These are phyloP conservation scores for Galeopsomyia nigrocyanea DNA, from an alignment of 2,888 invertebrate genomes.

Conservation along the genomic window DNA sequence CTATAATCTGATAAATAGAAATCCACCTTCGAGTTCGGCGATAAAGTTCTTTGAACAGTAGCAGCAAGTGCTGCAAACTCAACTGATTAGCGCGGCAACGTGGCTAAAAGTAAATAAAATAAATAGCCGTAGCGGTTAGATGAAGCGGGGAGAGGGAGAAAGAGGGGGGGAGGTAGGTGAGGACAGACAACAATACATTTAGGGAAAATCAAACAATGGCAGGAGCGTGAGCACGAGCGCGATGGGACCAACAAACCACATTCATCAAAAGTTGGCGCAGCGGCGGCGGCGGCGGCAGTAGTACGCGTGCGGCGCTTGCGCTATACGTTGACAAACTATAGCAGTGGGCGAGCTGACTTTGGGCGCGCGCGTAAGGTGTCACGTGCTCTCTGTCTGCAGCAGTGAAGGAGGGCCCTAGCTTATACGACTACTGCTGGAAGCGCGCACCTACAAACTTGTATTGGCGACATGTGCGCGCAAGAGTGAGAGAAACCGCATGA, in stretches of 20 bases:
- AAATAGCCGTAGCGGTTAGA: neutral
- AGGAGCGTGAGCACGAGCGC: too few species aligned
- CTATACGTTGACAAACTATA: neutral
- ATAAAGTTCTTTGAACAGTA: too few species aligned
- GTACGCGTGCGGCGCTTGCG: slow-evolving; percentile 1
- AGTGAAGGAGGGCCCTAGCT: slow-evolving; percentile 7
- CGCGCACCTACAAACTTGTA: slow-evolving; percentile 46
- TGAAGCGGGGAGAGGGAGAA: slow-evolving; percentile 6
- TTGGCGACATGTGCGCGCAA: slow-evolving; percentile 59
- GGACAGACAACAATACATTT: neutral
- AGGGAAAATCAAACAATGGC: slow-evolving; percentile 31
- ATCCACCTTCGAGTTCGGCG: too few species aligned
- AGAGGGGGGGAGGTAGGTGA: slow-evolving; percentile 4
- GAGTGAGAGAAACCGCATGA: slow-evolving; percentile 52
- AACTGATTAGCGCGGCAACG: too few species aligned
- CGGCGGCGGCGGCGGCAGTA: too few species aligned
- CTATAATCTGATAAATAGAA: too few species aligned
- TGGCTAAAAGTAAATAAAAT: too few species aligned
- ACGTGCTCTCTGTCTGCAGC: slow-evolving; percentile 33
- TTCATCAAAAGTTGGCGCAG: slow-evolving; percentile 39
- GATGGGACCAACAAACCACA: slow-evolving; percentile 30
- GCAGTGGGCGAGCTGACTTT: slow-evolving; percentile 32
- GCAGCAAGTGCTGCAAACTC: too few species aligned
- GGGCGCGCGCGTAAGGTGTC: slow-evolving; percentile 43
- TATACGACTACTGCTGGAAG: neutral